Base-by-base conservation (phyloP, 2,113 vertebrate genomes). In the Microcebus ravelobensis region DNA sequence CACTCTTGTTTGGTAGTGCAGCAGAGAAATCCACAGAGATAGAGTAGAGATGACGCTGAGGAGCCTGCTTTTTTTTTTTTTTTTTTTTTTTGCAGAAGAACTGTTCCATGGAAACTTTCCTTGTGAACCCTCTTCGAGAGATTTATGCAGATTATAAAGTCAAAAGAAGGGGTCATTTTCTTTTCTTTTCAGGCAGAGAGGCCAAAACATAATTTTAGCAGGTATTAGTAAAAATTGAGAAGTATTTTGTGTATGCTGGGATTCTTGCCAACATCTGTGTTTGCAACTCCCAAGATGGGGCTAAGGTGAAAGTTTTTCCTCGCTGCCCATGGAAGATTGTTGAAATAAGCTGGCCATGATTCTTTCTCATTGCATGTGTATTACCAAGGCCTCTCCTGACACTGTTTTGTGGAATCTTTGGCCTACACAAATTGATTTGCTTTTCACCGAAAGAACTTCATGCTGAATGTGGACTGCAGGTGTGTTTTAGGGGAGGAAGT, bases 221-320 rank as follows among this genome's bases (percentile, higher is more conserved):
- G 91, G 93, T 98, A 97, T 97, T 98, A 97, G 84, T 98, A 90
- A 97, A 98, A 98, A 95, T 59, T 84, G 86, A 96, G 96, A 93
- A 94, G 65, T 76, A 88, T 97, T 95, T 82, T 96, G 86, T 98
- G 36, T 96, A 52, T 95, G 87, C 71, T 91, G 92, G 97, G 95
- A 81, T 81, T 84, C 88, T 70, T 95, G 95, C 98, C 98, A 98
- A 39, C 20, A 67, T 97, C 89, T 98, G 65, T 97, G 67, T 95
- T 97, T 97, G 94, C 87, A 96, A 42, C 68, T 97, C 67, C 93
- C 94, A 93, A 59, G 95, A 77, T 57, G 95, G 95, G 67, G 86
- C 91, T 57, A 86, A 90, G 91, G 96, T 77, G 81, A 97, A 96
- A 95, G 52, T 71, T 91, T 98, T 96, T 97, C 90, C 77, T 98